phyloP scores from a whole-genome alignment of 1,140 invertebrate genomes.

The Papilio xuthus region DNA sequence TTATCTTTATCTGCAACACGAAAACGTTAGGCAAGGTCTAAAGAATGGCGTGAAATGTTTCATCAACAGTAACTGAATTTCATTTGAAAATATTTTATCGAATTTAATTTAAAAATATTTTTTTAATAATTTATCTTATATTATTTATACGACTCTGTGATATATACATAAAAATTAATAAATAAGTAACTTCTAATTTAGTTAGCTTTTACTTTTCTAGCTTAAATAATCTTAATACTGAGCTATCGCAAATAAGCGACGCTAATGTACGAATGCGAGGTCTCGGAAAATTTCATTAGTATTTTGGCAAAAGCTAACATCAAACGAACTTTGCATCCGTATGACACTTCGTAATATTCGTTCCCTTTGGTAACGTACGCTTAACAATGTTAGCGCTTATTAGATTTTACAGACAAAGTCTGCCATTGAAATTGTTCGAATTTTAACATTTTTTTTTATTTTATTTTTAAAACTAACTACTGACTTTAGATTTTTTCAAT shows the following conservation, averaged over 20 bases:
- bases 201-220: background rate
- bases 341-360: slow-evolving; percentile 72
- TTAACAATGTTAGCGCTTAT: slow-evolving; percentile 58
- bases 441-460: background rate
- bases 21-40: too few relatives aligned
- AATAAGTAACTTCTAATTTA: too few relatives aligned
- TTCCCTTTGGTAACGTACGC: slow-evolving; percentile 65
- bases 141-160: too few relatives aligned
- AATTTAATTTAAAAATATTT: too few relatives aligned
- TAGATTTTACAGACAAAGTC: slow-evolving; percentile 65
- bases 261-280: slow-evolving; percentile 53
- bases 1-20: background rate
- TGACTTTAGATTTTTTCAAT: background rate
- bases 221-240: slow-evolving; percentile 20
- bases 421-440: slow-evolving; percentile 37
- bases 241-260: slow-evolving; percentile 29
- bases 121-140: too few relatives aligned
- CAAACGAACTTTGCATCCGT: slow-evolving; percentile 71
- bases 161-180: too few relatives aligned
- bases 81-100: too few relatives aligned
- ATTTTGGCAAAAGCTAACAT: slow-evolving; percentile 64
- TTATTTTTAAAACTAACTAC: background rate
- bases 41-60: too few relatives aligned
- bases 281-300: slow-evolving; percentile 76
- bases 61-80: too few relatives aligned